Evolutionary conservation across 2,888 invertebrate species (phyloP), one percentile per base, ranked within the genome.

Genomic region (Pedicia rivosa): DNA sequence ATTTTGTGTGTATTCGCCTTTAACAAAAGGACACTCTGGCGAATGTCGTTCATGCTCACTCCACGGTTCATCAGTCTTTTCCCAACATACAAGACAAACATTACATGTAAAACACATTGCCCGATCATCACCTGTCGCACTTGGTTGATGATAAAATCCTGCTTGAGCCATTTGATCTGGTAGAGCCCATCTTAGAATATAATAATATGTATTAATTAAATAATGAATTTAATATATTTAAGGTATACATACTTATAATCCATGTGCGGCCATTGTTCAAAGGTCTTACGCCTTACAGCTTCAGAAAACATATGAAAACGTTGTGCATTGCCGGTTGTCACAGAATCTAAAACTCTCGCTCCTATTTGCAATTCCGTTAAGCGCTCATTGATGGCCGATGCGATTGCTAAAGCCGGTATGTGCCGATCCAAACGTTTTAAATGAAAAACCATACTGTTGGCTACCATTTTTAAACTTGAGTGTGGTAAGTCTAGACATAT

Each of bases 91-190:
- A 16, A 94, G 70, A 55, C 92, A 94, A 8, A 92, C 88, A 50
- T 79, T 82, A 59, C 94, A 94, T 0, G 87, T 88, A 61, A 94
- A 94, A 57, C 94, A 94, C 84, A 92, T 84, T 6, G 91, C 92
- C 43, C 92, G 70, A 63, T 94, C 94, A 55, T 91, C 90, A 4
- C 90, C 90, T 19, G 79, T 75, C 3, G 78, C 72, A 37, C 86
- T 82, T 1, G 92, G 91, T 57, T 91, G 87, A 62, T 92, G 90
- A 64, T 90, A 94, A 63, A 94, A 94, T 12, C 94, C 94, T 2
- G 92, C 92, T 56, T 92, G 90, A 5, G 92, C 91, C 92, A 94
- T 92, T 54, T 88, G 87, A 48, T 88, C 87, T 0, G 92, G 92
- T 40, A 91, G 58, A 5, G 92, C 92, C 91, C 92, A 94, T 62